These are phyloP conservation scores for Chionomys nivalis DNA, from an alignment of 2,113 vertebrate species.

Conservation along the genomic window DNA sequence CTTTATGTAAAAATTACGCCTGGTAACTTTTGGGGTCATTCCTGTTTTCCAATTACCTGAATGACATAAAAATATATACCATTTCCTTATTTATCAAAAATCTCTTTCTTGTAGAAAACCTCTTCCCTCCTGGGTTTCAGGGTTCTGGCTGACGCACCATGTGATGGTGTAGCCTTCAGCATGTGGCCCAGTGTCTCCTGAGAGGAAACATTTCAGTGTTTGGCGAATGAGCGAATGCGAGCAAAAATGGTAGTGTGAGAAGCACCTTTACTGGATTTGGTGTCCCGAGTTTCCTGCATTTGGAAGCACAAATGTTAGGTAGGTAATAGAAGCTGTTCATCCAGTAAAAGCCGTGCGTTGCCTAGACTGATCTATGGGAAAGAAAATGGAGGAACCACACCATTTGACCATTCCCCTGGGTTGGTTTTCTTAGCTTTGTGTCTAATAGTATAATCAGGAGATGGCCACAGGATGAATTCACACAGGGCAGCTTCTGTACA, in stretches of 20 bases:
- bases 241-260: background rate
- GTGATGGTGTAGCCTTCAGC: background rate
- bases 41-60: background rate
- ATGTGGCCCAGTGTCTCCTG: background rate
- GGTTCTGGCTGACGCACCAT: background rate
- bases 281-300: background rate
- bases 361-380: background rate
- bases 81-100: background rate
- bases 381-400: background rate
- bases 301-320: background rate
- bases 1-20: background rate
- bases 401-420: background rate
- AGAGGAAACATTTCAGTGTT: background rate
- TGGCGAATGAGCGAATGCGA: background rate
- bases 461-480: background rate
- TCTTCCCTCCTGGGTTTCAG: background rate
- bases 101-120: conserved; percentile 12
- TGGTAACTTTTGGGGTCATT: conserved; percentile 23
- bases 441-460: background rate
- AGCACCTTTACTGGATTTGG: background rate
- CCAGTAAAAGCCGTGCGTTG: background rate
- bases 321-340: background rate
- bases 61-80: background rate
- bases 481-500: background rate
- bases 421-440: background rate